Percentiles rank a stretch among this genome's conserved stretches.
Conservation (phyloP, 2,797 vertebrate genomes). For the Pipistrellus nathusii region DNA sequence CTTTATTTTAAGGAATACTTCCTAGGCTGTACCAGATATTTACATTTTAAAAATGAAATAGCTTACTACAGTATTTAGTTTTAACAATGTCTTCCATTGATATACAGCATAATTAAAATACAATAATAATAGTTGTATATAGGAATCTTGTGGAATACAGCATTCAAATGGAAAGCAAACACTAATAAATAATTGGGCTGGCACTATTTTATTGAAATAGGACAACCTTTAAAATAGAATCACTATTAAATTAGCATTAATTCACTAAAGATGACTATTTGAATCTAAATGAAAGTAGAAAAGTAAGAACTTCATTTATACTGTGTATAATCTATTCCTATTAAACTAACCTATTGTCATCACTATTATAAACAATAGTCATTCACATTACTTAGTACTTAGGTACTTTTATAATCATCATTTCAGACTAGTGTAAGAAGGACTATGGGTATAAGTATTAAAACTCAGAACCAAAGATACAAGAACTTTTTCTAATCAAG, state of each 20-base stretch:
- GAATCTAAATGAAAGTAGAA: conserved; percentile 48
- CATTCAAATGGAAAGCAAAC: conserved; percentile 49
- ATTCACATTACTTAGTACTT: conserved; percentile 40
- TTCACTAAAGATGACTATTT: conserved; percentile 35
- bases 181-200: conserved; percentile 23
- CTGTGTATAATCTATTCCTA: conserved; percentile 18
- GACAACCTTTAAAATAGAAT: conserved; percentile 61
- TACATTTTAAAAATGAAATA: conserved; percentile 21
- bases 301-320: conserved; percentile 24
- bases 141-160: neutral
- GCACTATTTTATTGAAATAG: conserved; percentile 60
- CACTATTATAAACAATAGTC: conserved; percentile 48
- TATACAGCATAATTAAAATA: conserved; percentile 54
- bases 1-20: conserved; percentile 62
- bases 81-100: neutral
- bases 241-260: conserved; percentile 20
- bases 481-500: conserved; percentile 57
- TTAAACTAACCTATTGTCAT: conserved; percentile 21
- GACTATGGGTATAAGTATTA: conserved; percentile 31
- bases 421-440: conserved; percentile 30
- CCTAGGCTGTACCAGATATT: conserved; percentile 22
- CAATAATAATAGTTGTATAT: conserved; percentile 18
- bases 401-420: neutral
- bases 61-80: neutral
- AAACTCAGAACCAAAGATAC: conserved; percentile 25